Evolutionary conservation across 2,888 invertebrate species (phyloP), one percentile per base, ranked within the genome.

Genomic region (Diogma glabrata): DNA sequence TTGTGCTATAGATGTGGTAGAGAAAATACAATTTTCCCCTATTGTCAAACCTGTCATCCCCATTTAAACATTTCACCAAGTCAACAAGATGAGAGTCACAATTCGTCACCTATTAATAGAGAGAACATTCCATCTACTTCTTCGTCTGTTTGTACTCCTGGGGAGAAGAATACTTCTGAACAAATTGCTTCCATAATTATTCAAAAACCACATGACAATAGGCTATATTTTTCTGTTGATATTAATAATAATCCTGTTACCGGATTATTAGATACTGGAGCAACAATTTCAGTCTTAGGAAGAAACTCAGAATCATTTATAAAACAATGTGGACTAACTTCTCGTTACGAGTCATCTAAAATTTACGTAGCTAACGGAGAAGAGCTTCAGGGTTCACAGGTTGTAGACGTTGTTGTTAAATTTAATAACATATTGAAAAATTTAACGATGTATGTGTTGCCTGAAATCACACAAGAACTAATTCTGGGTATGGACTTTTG

Each of bases 1-100:
- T 33, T 33, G 14, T 33, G 33, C 33, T 33, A 33, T 33, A 33
- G 33, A 33, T n/a, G n/a, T n/a, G n/a, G n/a, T n/a, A n/a, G n/a
- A n/a, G n/a, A n/a, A n/a, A n/a, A n/a, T n/a, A n/a, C 33, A 12
- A 33, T 33, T 14, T 33, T 33, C 14, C 33, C 33, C 33, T 14
- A 33, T 33, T 33, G 33, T 14, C 33, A 33, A 14, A 33, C 33
- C 14, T 33, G 33, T 33, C 33, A 33, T 33, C 33, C 33, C 14
- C 33, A 33, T 33, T 33, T 33, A 33, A 33, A 7, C 14, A 10
- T 33, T 14, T 14, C 12, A 33, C 33, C 33, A 33, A 33, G 33
- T 33, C n/a, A 14, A 12, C n/a, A 33, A 33, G n/a, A 33, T 14
- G 33, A 12, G 12, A 7, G n/a, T 4, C 33, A 33, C 12, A 33